A percentile compares a stretch with the other conserved stretches of the same genome.
Conservation (phyloP, 2,888 invertebrate genomes). For the Macaria notata region DNA sequence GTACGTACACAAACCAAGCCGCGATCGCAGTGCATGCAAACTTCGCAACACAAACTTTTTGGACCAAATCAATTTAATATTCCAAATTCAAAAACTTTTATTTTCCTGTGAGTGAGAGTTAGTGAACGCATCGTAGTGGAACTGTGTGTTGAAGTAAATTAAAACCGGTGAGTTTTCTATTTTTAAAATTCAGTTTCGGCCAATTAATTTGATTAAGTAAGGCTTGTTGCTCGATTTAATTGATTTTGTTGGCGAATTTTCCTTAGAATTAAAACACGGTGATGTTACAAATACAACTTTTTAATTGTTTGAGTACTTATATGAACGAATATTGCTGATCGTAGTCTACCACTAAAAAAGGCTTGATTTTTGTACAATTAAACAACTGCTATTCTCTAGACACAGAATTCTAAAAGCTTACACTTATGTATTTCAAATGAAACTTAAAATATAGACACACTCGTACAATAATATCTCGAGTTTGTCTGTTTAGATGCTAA, state of each 20-base stretch:
- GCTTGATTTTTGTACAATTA: too few relatives aligned
- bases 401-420: too few relatives aligned
- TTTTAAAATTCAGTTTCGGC: slow-evolving; percentile 19
- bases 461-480: too few relatives aligned
- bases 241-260: slow-evolving; percentile 24
- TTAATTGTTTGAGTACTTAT: too few relatives aligned
- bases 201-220: slow-evolving; percentile 32
- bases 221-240: slow-evolving; percentile 27
- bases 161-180: slow-evolving; percentile 31
- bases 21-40: slow-evolving; percentile 10
- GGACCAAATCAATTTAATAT: background rate
- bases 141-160: slow-evolving; percentile 27
- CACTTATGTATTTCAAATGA: too few relatives aligned
- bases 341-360: too few relatives aligned
- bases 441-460: too few relatives aligned
- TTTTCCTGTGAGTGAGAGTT: slow-evolving; percentile 24
- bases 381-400: too few relatives aligned
- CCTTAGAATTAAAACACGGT: slow-evolving; percentile 26
- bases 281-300: too few relatives aligned
- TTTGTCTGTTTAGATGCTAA: background rate
- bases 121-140: slow-evolving; percentile 27
- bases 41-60: background rate
- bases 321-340: too few relatives aligned
- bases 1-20: slow-evolving; percentile 3
- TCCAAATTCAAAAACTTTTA: slow-evolving; percentile 9